Evolutionary conservation across 2,888 invertebrate genomes (phyloP).

Genomic region (Globia sparganii): DNA sequence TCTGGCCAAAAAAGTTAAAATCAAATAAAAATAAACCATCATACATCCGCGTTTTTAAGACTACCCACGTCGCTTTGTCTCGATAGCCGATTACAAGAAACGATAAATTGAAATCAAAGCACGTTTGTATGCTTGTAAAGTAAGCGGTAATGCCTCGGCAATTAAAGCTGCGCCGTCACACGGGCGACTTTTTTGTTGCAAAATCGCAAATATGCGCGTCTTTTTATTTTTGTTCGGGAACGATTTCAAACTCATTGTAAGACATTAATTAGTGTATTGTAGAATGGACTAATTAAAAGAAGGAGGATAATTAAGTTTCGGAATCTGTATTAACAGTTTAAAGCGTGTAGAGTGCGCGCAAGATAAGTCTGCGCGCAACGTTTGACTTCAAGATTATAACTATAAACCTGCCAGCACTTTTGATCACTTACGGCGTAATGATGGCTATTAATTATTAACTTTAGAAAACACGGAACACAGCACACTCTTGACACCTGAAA

Average conservation of each 20-base stretch:
- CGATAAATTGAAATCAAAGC: constrained; percentile 66
- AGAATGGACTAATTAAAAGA: constrained; percentile 27
- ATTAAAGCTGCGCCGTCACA: constrained; percentile 50
- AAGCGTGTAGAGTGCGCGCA: neutral
- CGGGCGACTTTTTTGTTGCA: constrained; percentile 53
- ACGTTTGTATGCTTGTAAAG: constrained; percentile 54
- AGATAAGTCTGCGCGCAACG: no score
- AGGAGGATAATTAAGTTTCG: neutral
- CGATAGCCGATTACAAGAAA: constrained; percentile 57
- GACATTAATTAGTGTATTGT: constrained; percentile 15
- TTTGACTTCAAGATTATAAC: no score
- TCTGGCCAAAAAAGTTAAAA: constrained; percentile 12
- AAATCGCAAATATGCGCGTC: constrained; percentile 7
- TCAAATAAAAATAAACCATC: constrained; percentile 5
- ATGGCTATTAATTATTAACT: no score
- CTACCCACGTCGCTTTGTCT: constrained; percentile 60
- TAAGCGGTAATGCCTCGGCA: constrained; percentile 56
- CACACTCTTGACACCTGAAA: no score
- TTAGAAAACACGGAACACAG: no score
- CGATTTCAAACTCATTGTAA: constrained; percentile 19
- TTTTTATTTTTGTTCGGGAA: constrained; percentile 40
- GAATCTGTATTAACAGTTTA: neutral
- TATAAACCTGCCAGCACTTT: no score
- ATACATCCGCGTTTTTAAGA: constrained; percentile 35
- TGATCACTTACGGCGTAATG: no score